phyloP scores from a whole-genome alignment of 2,797 vertebrate genomes.

The Xenopus petersii region DNA sequence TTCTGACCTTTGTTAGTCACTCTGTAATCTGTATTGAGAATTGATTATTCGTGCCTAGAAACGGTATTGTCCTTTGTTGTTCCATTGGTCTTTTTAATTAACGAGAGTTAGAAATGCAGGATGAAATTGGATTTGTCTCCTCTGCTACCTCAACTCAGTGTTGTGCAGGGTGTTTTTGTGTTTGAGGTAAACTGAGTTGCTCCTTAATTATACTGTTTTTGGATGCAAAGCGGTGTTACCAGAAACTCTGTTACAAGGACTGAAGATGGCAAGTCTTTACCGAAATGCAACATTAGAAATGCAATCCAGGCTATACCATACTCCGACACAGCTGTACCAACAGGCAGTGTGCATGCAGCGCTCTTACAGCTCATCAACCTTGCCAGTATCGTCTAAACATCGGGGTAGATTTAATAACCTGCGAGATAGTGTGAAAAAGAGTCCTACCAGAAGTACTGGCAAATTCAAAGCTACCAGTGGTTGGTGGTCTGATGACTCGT shows the following conservation, averaged over 20 bases:
- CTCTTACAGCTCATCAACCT: conserved; percentile 63
- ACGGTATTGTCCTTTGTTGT: conserved; percentile 68
- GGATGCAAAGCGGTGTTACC: conserved; percentile 27
- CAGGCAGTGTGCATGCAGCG: conserved; percentile 45
- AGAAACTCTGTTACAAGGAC: conserved; percentile 40
- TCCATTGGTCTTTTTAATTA: conserved; percentile 72
- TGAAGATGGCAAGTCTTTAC: conserved; percentile 34
- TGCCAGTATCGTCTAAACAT: conserved; percentile 68
- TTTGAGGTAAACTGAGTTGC: background rate
- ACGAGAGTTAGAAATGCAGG: conserved; percentile 50
- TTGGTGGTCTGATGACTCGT: conserved; percentile 62
- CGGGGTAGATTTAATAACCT: conserved; percentile 79
- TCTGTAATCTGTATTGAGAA: conserved; percentile 65
- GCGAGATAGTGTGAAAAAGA: conserved; percentile 84
- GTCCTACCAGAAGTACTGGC: conserved; percentile 80
- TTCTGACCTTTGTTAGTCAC: conserved; percentile 56
- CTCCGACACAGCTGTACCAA: conserved; percentile 51
- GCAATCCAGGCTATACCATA: conserved; percentile 50
- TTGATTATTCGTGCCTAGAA: conserved; percentile 82
- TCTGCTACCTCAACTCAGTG: conserved; percentile 26
- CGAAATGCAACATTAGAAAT: conserved; percentile 41
- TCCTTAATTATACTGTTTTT: background rate
- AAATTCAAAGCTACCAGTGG: conserved; percentile 68
- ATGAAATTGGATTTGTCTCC: conserved; percentile 41
- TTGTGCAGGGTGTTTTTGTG: conserved; percentile 44